A percentile compares a stretch with the other conserved stretches of the same genome.
Evolutionary conservation across 2,888 invertebrate species (phyloP).

Genomic region (Pandemis cinnamomeana): DNA sequence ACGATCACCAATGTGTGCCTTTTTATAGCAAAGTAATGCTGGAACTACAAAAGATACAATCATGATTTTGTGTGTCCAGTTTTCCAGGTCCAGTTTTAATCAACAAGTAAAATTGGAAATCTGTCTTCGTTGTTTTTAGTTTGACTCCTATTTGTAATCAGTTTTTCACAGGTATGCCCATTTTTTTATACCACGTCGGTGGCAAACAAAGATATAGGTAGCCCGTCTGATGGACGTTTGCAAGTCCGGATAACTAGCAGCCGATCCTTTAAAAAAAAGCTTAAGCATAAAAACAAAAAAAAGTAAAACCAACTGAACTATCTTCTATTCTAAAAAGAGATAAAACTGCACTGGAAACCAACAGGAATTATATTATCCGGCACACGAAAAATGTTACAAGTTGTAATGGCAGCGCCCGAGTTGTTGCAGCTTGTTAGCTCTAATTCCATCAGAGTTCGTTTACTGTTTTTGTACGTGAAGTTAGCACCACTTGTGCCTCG

Average conservation of each 20-base stretch:
- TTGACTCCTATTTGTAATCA: too few relatives aligned
- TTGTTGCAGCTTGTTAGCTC: slow-evolving; percentile 60
- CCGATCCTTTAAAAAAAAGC: background rate
- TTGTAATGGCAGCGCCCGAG: slow-evolving; percentile 48
- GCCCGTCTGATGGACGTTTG: too few relatives aligned
- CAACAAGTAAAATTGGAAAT: too few relatives aligned
- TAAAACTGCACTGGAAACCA: slow-evolving; percentile 13
- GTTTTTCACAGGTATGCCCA: too few relatives aligned
- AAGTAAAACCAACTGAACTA: background rate
- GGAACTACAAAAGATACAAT: background rate
- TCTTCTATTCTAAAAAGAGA: background rate
- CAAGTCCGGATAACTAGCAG: background rate
- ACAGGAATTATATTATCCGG: slow-evolving; percentile 31
- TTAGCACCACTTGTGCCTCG: slow-evolving; percentile 40
- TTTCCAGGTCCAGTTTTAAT: too few relatives aligned
- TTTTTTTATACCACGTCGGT: too few relatives aligned
- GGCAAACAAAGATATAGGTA: too few relatives aligned
- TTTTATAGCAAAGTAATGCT: background rate
- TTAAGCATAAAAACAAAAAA: background rate
- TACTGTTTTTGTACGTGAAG: slow-evolving; percentile 40
- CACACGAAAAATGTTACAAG: slow-evolving; percentile 55
- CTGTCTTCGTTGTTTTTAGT: too few relatives aligned
- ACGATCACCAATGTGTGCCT: background rate
- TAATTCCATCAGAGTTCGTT: slow-evolving; percentile 56
- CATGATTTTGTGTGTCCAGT: too few relatives aligned